Base-by-base conservation (phyloP, 2,113 vertebrate genomes). In the Actinemys pallida region DNA sequence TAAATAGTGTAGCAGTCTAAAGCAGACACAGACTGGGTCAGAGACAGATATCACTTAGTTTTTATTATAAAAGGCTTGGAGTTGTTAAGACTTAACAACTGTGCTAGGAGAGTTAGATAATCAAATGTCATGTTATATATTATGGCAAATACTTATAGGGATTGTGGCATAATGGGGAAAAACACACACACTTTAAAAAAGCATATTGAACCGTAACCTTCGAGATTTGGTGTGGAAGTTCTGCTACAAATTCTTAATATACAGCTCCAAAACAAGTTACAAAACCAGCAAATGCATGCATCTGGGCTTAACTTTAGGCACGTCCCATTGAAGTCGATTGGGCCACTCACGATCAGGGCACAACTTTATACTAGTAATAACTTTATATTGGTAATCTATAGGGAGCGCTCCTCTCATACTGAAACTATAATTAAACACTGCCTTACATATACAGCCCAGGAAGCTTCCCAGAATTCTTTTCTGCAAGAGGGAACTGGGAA, bases 211-310 rank as follows among this genome's bases (percentile, higher is more conserved):
- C 45, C 83, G 50, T 62, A 92, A 47, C 95, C 87, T 6, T 86
- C 62, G 86, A 94, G 56, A 31, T 49, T n/a, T 80, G 25, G 10
- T 78, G 42, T 25, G 42, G 24, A 25, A 84, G 12, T 49, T 94
- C 78, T 79, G 2, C 88, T 96, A 90, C 82, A 76, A 91, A 90
- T 81, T n/a, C 80, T 83, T 47, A 56, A 62, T 14, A 76, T 56
- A 45, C 82, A 76, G 47, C 81, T 47, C 80, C 83, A 94, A 81
- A 0, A 4, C 12, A 89, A 39, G 20, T 89, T 9, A 24, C 54
- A 29, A 72, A 72, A 72, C 35, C 4, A 72, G 65, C 8, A 22
- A 22, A 72, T 72, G n/a, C 9, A 22, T 22, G n/a, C 7, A 82
- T 25, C 49, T 25, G 20, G 52, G 50, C 9, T 2, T 20, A 89